phyloP scores from a whole-genome alignment of 35 echinoderm and acorn worm genomes.

The Chiridota heheva region DNA sequence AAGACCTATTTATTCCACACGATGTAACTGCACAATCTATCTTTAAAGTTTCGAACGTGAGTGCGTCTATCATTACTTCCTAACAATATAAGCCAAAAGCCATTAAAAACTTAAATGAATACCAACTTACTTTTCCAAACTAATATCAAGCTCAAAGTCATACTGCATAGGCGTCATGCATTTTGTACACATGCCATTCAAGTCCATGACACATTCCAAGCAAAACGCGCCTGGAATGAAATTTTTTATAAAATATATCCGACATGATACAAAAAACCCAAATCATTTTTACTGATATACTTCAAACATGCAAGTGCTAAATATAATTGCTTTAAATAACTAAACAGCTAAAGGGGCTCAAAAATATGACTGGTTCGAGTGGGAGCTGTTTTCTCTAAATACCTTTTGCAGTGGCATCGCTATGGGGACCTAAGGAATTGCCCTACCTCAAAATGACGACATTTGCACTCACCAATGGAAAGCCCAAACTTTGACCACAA shows the following conservation, averaged over 20 bases:
- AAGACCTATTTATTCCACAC: too few species aligned
- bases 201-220: conserved; percentile 73
- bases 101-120: not conserved
- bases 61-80: too few species aligned
- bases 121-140: conserved; percentile 66
- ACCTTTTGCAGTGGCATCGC: not conserved
- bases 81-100: too few species aligned
- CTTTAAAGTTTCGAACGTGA: too few species aligned
- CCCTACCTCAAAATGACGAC: not conserved
- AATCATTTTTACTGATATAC: not conserved
- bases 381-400: not conserved
- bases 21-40: too few species aligned
- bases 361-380: not conserved
- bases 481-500: too few species aligned
- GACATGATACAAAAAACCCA: not conserved
- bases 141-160: conserved; percentile 14
- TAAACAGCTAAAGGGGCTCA: too few species aligned
- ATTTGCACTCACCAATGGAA: not conserved
- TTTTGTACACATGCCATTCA: conserved; percentile 73
- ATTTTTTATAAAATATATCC: conserved; percentile 1
- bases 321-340: too few species aligned
- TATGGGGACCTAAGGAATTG: too few species aligned
- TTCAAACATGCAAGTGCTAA: not conserved
- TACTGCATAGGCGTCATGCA: conserved; percentile 79
- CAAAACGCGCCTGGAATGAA: conserved; percentile 66